phyloP scores from a whole-genome alignment of 2,797 vertebrate genomes.

The Poeciliopsis presidionis region DNA sequence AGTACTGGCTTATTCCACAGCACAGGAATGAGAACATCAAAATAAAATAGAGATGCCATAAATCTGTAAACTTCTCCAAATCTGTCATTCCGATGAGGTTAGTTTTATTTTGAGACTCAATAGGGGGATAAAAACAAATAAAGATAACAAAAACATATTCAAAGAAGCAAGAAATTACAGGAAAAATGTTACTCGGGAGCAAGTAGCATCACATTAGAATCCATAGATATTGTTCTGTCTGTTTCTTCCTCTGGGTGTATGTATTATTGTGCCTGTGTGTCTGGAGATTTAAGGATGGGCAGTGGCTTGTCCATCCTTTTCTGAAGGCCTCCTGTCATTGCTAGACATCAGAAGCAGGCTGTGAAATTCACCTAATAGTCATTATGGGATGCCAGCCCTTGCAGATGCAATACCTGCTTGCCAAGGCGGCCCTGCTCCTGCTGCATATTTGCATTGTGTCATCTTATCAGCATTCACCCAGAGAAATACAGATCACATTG shows the following conservation, averaged over 20 bases:
- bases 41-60: slow-evolving; percentile 62
- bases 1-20: slow-evolving; percentile 52
- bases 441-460: slow-evolving; percentile 77
- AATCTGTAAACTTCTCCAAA: slow-evolving; percentile 55
- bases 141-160: slow-evolving; percentile 13
- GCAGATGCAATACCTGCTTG: slow-evolving; percentile 70
- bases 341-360: slow-evolving; percentile 78
- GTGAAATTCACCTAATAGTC: slow-evolving; percentile 86
- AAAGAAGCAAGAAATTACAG: slow-evolving; percentile 10
- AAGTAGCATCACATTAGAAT: slow-evolving; percentile 25
- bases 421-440: slow-evolving; percentile 65
- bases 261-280: slow-evolving; percentile 25
- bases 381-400: slow-evolving; percentile 73
- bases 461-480: slow-evolving; percentile 77
- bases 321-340: slow-evolving; percentile 78
- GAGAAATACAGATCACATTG: slow-evolving; percentile 62
- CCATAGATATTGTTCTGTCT: slow-evolving; percentile 27
- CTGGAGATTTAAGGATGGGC: slow-evolving; percentile 56
- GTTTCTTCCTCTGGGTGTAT: slow-evolving; percentile 27
- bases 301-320: slow-evolving; percentile 64
- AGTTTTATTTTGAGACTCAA: neutral
- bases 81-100: slow-evolving; percentile 34
- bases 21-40: slow-evolving; percentile 53
- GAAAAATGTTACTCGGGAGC: slow-evolving; percentile 21
- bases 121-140: neutral